Evolutionary conservation across 1,140 invertebrate genomes (phyloP).

Genomic region (Epicauta chinensis): DNA sequence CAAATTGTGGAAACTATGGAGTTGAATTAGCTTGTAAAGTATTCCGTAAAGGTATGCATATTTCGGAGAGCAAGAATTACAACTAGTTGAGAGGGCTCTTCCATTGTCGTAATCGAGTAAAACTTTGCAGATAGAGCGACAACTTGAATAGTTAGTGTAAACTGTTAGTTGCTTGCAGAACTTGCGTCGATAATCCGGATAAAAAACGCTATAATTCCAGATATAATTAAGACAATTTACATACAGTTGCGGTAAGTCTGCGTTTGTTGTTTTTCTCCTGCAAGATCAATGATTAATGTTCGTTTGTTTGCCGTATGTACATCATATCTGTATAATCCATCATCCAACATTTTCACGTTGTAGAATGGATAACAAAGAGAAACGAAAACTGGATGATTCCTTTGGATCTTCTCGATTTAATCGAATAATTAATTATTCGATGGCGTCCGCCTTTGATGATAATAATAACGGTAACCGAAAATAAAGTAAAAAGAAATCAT

Average conservation of each 20-base stretch:
- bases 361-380: neutral
- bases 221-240: conserved; percentile 1
- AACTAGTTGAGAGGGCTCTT: no score
- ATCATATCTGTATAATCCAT: conserved; percentile 9
- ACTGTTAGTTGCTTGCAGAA: no score
- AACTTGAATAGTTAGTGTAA: no score
- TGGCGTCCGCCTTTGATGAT: no score
- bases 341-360: neutral
- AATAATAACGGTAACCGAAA: neutral
- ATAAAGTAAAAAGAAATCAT: neutral
- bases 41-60: no score
- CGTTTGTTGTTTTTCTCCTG: conserved; percentile 1
- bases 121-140: no score
- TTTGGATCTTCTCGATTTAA: conserved; percentile 1
- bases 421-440: conserved; percentile 5
- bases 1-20: no score
- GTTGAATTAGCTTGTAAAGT: no score
- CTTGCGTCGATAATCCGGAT: neutral
- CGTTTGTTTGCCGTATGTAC: neutral
- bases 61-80: no score
- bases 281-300: conserved; percentile 2
- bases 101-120: no score
- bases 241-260: neutral
- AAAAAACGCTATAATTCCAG: neutral
- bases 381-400: conserved; percentile 3